Percentiles rank a stretch among this genome's conserved stretches.
Evolutionary conservation across 2,113 vertebrate species (phyloP).

Genomic region (Bubo blakistoni): DNA sequence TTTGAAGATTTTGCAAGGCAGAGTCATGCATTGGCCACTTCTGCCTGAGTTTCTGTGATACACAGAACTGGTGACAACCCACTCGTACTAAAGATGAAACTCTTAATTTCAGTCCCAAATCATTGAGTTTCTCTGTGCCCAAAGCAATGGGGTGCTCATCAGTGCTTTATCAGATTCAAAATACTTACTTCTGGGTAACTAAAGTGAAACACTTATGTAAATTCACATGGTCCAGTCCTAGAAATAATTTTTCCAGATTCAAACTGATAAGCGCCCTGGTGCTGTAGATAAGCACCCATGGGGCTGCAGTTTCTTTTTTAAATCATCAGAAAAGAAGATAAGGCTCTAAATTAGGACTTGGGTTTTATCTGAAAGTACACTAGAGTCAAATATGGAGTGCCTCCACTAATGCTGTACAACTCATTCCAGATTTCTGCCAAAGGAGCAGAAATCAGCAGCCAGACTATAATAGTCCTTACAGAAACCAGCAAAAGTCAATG

Average conservation of each 20-base stretch:
- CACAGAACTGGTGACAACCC: neutral
- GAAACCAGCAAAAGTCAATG: neutral
- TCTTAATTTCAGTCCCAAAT: neutral
- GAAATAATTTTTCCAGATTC: neutral
- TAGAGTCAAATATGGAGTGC: neutral
- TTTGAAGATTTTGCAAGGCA: conserved; percentile 18
- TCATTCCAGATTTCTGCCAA: neutral
- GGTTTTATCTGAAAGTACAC: neutral
- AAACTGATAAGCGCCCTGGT: neutral
- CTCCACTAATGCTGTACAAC: neutral
- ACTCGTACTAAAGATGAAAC: neutral
- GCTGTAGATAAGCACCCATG: too few species aligned
- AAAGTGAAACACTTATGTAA: neutral
- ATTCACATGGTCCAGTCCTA: neutral
- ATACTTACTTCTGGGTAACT: neutral
- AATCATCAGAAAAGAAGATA: neutral
- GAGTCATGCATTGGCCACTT: neutral
- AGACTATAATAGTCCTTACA: neutral
- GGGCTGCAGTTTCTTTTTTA: neutral
- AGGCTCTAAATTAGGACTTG: neutral
- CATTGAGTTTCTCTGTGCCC: neutral
- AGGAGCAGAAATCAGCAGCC: neutral
- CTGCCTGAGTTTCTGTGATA: neutral
- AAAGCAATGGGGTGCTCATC: neutral
- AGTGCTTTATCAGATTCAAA: neutral